Evolutionary conservation across 2,797 vertebrate species (phyloP).

Genomic region (Pangasius krempfi): DNA sequence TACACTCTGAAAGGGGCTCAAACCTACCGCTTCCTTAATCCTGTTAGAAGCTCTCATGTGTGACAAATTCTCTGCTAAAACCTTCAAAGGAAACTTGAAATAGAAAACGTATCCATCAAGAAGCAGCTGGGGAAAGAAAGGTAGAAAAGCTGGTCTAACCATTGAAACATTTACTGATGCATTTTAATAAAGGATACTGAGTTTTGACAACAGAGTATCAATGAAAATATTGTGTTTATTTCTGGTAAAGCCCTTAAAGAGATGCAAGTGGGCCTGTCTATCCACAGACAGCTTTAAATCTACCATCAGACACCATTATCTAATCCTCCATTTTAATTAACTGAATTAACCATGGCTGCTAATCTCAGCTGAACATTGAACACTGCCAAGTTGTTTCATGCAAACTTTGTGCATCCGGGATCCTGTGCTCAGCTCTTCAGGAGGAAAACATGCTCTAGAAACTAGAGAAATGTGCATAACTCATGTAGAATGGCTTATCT

Average conservation of each 20-base stretch:
- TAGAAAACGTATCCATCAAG: constrained; percentile 43
- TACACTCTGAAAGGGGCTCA: constrained; percentile 50
- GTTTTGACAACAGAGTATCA: neutral
- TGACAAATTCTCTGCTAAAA: constrained; percentile 50
- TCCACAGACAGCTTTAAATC: constrained; percentile 44
- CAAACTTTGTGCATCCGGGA: constrained; percentile 6
- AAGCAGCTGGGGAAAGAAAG: constrained; percentile 27
- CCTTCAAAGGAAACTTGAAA: constrained; percentile 58
- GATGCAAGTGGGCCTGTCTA: constrained; percentile 20
- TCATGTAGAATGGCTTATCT: neutral
- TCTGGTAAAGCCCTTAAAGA: constrained; percentile 12
- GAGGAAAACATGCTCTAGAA: neutral
- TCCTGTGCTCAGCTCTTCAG: constrained; percentile 8
- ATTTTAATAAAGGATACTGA: constrained; percentile 3
- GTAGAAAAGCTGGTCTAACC: constrained; percentile 33
- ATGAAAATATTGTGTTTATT: constrained; percentile 19
- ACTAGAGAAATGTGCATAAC: neutral
- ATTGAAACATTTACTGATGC: constrained; percentile 27
- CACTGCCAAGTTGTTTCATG: constrained; percentile 30
- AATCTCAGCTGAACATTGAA: constrained; percentile 40
- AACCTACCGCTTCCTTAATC: constrained; percentile 57
- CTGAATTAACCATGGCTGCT: constrained; percentile 47
- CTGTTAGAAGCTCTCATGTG: constrained; percentile 59
- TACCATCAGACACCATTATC: constrained; percentile 48
- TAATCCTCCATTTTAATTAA: constrained; percentile 57